Conservation (phyloP, 1,140 invertebrate genomes). For the Drosophila lowei region DNA sequence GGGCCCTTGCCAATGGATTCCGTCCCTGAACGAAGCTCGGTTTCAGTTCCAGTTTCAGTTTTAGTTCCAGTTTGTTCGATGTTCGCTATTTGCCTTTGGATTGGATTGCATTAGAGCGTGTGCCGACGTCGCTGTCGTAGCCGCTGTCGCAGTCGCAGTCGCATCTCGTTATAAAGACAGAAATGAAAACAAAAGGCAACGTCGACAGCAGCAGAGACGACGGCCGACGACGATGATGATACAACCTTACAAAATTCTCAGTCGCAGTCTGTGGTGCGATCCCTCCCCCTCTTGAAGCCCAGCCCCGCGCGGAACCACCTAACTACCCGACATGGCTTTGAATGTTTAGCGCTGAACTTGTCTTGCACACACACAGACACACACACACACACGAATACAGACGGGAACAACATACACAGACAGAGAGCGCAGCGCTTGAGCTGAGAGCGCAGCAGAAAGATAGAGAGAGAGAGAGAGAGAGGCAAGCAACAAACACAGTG, state of each 20-base stretch:
- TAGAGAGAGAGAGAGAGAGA: slow-evolving; percentile 12
- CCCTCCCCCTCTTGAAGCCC: background rate
- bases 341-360: slow-evolving; percentile 81
- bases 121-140: slow-evolving; percentile 34
- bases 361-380: slow-evolving; percentile 59
- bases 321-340: slow-evolving; percentile 59
- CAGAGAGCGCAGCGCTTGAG: slow-evolving; percentile 15
- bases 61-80: slow-evolving; percentile 43
- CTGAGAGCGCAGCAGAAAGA: slow-evolving; percentile 30
- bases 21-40: slow-evolving; percentile 15
- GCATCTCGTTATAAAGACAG: slow-evolving; percentile 69
- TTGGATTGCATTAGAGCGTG: slow-evolving; percentile 77
- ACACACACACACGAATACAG: slow-evolving; percentile 13
- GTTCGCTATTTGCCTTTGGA: slow-evolving; percentile 57
- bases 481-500: slow-evolving; percentile 57
- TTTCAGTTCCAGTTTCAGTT: slow-evolving; percentile 20
- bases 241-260: slow-evolving; percentile 81
- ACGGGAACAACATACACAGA: slow-evolving; percentile 28
- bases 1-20: slow-evolving; percentile 2
- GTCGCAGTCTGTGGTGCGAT: slow-evolving; percentile 48
- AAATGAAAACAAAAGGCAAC: slow-evolving; percentile 76
- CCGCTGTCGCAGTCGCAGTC: slow-evolving; percentile 35
- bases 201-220: slow-evolving; percentile 26
- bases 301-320: slow-evolving; percentile 1
- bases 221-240: slow-evolving; percentile 56